phyloP scores from a whole-genome alignment of 2,113 vertebrate genomes.

The Phalacrocorax aristotelis region DNA sequence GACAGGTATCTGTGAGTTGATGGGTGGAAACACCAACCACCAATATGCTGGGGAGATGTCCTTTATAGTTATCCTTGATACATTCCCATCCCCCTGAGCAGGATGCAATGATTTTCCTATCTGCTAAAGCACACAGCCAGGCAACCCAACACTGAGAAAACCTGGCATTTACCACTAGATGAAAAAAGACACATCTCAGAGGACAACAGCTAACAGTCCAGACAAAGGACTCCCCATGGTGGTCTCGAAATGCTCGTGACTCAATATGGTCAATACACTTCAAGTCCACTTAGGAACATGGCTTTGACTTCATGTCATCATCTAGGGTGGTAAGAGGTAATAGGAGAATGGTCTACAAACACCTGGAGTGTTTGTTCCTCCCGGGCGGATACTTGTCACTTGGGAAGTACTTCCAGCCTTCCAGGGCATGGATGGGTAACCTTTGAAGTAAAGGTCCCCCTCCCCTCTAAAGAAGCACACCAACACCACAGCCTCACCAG shows the following conservation, averaged over 20 bases:
- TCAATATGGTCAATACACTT: conserved; percentile 7
- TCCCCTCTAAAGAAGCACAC: neutral
- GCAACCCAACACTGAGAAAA: neutral
- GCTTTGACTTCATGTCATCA: neutral
- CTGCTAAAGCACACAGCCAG: neutral
- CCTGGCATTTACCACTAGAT: neutral
- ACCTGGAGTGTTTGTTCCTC: conserved; percentile 62
- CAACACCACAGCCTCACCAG: rapidly evolving
- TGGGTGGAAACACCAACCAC: neutral
- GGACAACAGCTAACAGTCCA: neutral
- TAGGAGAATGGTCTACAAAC: conserved; percentile 25
- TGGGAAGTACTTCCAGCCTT: conserved; percentile 23
- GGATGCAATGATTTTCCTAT: neutral
- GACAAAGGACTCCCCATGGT: neutral
- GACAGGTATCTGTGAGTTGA: neutral
- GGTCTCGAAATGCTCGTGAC: neutral
- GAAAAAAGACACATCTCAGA: neutral
- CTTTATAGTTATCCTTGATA: neutral
- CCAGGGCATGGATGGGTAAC: neutral
- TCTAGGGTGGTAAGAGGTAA: neutral
- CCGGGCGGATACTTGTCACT: neutral
- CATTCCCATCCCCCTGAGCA: neutral
- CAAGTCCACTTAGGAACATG: neutral
- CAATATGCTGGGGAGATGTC: rapidly evolving
- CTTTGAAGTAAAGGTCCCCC: conserved; percentile 33